Base-by-base conservation (phyloP, 2,888 invertebrate genomes). In the Nomada flava region DNA sequence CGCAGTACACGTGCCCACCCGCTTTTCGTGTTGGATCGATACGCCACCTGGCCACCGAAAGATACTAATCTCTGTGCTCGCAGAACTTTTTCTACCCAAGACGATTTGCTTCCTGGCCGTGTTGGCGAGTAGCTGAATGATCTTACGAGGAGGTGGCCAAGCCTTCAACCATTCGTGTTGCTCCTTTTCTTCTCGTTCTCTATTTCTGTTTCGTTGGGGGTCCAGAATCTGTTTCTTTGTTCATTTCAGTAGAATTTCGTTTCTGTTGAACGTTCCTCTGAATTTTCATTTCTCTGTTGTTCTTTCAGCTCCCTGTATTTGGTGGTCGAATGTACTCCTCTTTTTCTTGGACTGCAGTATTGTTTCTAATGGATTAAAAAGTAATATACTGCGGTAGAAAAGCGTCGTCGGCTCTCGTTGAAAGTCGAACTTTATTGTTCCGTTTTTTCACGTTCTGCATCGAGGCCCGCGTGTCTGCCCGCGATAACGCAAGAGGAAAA, bases 51-150 rank as follows among this genome's bases (percentile, higher is more conserved):
- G 77, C 76, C 36, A 64, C 73, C 69, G 68, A 44, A 81, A 81
- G 88, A 87, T 87, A 88, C 86, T 84, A 86, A 87, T 87, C 88
- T 87, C 83, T 52, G 79, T 44, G 63, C 57, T 76, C 71, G 69
- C 65, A 68, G 65, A 80, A 86, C 73, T 85, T 87, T 86, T 87
- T 80, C 83, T 44, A 26, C 62, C 15, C 36, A 9, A 0, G 4
- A 0, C 23, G 20, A 23, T 13, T 23, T 20, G 26, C 23, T 64
- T 64, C 47, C 23, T 5, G 26, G 4, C 18, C 9, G 7, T 44
- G 18, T 23, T 47, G 47, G 60, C 62, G 29, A 67, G 26, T 76
- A 68, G 67, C 36, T 74, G 82, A 87, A 79, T 73, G 86, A 82
- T 87, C 72, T 79, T 74, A 76, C 85, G 67, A 74, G 78, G 59